These are phyloP conservation scores for Elysia chlorotica DNA, from an alignment of 1,140 invertebrate species.

Conservation along the genomic window DNA sequence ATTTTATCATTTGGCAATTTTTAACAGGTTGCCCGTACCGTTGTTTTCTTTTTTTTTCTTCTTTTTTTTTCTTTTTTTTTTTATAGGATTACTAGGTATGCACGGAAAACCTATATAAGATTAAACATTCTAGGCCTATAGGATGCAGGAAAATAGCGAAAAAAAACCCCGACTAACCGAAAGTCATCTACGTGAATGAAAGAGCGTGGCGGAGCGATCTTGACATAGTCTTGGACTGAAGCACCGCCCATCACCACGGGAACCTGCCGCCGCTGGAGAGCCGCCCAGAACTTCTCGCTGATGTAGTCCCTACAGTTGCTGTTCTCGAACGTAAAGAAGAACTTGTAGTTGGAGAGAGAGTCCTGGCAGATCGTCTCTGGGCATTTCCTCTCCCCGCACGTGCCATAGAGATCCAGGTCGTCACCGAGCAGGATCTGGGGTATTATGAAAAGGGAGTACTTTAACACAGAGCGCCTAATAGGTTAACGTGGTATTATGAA, in stretches of 20 bases:
- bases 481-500: no score
- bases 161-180: no score
- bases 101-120: no score
- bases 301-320: slow-evolving; percentile 59
- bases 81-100: no score
- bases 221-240: slow-evolving; percentile 49
- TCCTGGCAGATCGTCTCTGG: slow-evolving; percentile 35
- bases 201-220: slow-evolving; percentile 70
- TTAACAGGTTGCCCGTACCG: no score
- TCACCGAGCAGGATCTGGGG: slow-evolving; percentile 68
- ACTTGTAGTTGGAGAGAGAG: slow-evolving; percentile 77
- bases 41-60: no score
- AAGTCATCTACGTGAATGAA: slow-evolving; percentile 96
- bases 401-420: slow-evolving; percentile 36
- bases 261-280: slow-evolving; percentile 39
- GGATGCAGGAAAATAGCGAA: no score
- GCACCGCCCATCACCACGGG: slow-evolving; percentile 47
- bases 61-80: no score
- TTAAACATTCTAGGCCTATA: no score
- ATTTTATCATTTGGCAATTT: no score
- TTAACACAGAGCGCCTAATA: no score
- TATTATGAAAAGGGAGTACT: no score
- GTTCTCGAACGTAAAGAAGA: slow-evolving; percentile 69
- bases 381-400: slow-evolving; percentile 23
- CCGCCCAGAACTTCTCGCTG: slow-evolving; percentile 58